Evolutionary conservation across 2,797 vertebrate genomes (phyloP).

Genomic region (Peromyscus nudipes): DNA sequence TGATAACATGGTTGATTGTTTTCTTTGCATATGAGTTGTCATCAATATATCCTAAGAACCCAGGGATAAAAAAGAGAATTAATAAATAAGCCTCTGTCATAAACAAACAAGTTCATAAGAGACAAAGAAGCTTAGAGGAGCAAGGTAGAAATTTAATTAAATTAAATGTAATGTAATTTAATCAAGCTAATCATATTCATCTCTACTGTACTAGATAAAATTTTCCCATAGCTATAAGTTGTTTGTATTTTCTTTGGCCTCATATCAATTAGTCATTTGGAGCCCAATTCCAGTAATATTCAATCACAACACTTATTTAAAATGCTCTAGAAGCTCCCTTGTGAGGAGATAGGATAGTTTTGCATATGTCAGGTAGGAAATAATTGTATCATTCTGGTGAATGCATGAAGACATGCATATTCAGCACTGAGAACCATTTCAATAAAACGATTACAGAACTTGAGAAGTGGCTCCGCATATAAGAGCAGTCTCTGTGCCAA

Average conservation of each 20-base stretch:
- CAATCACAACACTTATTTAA: conserved; percentile 61
- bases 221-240: not conserved
- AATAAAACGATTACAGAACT: not conserved
- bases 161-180: conserved; percentile 32
- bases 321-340: not conserved
- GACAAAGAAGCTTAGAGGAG: conserved; percentile 39
- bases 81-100: conserved; percentile 51
- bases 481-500: not conserved
- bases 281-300: conserved; percentile 46
- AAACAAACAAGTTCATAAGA: conserved; percentile 63
- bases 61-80: not conserved
- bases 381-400: not conserved
- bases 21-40: conserved; percentile 24
- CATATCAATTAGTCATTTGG: conserved; percentile 65
- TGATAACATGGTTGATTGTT: not conserved
- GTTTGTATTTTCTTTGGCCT: conserved; percentile 41
- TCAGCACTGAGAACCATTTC: not conserved
- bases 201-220: conserved; percentile 29
- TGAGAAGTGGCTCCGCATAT: not conserved
- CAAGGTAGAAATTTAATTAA: conserved; percentile 68
- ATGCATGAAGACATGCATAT: not conserved
- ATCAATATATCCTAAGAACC: not conserved
- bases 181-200: conserved; percentile 52
- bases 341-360: not conserved
- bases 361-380: not conserved